A percentile compares a stretch with the other conserved stretches of the same genome.
These are phyloP conservation scores for Brachystomella parvula DNA, from an alignment of 1,140 invertebrate genomes.

Conservation along the genomic window DNA sequence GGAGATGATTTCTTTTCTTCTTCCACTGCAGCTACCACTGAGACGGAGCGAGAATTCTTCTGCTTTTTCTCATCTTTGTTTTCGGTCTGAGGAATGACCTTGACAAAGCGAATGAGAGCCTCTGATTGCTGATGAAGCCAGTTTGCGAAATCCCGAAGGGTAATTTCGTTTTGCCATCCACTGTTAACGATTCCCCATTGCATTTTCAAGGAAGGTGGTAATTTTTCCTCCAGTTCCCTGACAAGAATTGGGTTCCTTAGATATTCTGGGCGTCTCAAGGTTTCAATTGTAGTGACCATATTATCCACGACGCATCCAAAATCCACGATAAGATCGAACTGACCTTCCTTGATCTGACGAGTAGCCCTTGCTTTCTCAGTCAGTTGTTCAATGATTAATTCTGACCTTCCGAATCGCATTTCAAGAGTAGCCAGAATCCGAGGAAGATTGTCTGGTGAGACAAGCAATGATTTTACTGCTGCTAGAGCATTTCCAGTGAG, in stretches of 20 bases:
- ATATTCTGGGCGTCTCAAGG: neutral
- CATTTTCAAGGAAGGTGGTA: neutral
- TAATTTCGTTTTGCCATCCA: neutral
- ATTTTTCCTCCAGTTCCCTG: constrained; percentile 7
- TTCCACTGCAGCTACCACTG: neutral
- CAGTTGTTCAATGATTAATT: constrained; percentile 7
- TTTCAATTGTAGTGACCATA: neutral
- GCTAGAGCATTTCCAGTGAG: neutral
- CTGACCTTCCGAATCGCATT: neutral
- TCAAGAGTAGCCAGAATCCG: neutral
- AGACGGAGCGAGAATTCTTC: too few species aligned
- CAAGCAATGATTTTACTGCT: neutral
- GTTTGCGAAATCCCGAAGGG: neutral
- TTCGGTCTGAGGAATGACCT: neutral
- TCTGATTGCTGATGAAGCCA: neutral
- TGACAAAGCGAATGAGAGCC: neutral
- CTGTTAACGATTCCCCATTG: neutral
- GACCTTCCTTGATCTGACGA: neutral
- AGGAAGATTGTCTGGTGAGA: neutral
- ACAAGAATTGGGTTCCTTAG: neutral
- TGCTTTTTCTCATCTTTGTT: neutral
- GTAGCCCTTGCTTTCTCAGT: neutral
- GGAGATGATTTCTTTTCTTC: too few species aligned
- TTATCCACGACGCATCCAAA: neutral
- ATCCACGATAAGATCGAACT: neutral